Conservation (phyloP, 2,888 invertebrate genomes). For the Nomada fucata region DNA sequence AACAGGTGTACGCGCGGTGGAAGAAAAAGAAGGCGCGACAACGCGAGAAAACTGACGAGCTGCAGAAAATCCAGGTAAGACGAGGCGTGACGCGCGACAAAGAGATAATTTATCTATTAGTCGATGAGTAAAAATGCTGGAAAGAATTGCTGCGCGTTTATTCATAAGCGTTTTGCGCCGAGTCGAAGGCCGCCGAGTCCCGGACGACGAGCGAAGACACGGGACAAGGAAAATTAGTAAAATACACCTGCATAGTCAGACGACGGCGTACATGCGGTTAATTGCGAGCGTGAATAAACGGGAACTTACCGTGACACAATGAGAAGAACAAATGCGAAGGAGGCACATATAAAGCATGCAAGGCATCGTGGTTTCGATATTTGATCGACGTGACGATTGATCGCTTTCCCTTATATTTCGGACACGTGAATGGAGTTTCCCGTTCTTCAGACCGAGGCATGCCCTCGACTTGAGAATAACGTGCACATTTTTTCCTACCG, state of each 20-base stretch:
- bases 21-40: no score
- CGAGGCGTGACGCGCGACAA: no score
- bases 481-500: neutral
- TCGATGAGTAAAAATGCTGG: constrained; percentile 24
- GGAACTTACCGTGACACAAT: constrained; percentile 42
- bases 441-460: neutral
- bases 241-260: constrained; percentile 1
- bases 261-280: constrained; percentile 33
- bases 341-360: neutral
- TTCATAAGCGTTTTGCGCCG: constrained; percentile 37
- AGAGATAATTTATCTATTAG: neutral
- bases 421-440: neutral
- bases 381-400: constrained; percentile 44
- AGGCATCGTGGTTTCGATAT: neutral
- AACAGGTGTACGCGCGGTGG: no score
- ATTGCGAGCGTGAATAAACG: constrained; percentile 35
- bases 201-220: constrained; percentile 23
- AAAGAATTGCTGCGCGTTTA: constrained; percentile 32
- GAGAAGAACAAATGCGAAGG: neutral
- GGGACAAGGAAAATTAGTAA: constrained; percentile 35
- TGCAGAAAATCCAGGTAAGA: no score
- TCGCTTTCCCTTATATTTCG: neutral
- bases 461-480: neutral
- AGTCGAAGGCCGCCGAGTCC: constrained; percentile 49
- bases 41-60: neutral